Percentiles rank a stretch among this genome's conserved stretches.
Evolutionary conservation across 2,113 vertebrate genomes (phyloP).

Genomic region (Myanophis thanlyinensis): DNA sequence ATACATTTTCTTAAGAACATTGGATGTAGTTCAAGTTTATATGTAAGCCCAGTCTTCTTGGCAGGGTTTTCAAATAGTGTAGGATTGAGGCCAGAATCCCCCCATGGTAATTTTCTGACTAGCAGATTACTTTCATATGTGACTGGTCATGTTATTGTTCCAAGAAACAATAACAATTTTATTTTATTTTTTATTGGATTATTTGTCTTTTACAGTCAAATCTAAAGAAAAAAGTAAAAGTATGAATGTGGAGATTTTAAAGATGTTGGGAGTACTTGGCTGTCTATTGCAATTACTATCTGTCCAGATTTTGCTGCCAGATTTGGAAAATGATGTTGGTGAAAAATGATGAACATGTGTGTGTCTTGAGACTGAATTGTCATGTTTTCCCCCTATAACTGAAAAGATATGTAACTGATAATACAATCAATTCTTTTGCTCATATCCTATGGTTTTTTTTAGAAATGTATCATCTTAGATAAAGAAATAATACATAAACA

Average conservation of each 20-base stretch:
- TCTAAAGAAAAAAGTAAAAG: neutral
- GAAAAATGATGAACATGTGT: conserved; percentile 5
- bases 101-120: conserved; percentile 15
- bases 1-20: neutral
- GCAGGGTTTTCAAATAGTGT: neutral
- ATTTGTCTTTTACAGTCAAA: conserved; percentile 1
- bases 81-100: neutral
- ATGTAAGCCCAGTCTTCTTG: neutral
- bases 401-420: neutral
- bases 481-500: neutral
- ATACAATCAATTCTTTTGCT: neutral
- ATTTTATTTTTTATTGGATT: conserved; percentile 9
- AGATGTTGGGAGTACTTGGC: neutral
- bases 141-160: neutral
- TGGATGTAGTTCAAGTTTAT: conserved; percentile 29
- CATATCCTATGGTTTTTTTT: neutral
- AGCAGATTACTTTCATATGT: conserved; percentile 24
- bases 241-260: conserved; percentile 14
- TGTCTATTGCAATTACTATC: neutral
- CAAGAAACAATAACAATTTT: neutral
- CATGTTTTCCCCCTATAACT: neutral
- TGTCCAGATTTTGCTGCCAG: neutral
- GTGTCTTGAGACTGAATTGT: conserved; percentile 1
- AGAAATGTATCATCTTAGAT: neutral
- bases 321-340: conserved; percentile 20